These are phyloP conservation scores for Ganaspis sp. DNA, from an alignment of 1,140 invertebrate species.

Conservation along the genomic window DNA sequence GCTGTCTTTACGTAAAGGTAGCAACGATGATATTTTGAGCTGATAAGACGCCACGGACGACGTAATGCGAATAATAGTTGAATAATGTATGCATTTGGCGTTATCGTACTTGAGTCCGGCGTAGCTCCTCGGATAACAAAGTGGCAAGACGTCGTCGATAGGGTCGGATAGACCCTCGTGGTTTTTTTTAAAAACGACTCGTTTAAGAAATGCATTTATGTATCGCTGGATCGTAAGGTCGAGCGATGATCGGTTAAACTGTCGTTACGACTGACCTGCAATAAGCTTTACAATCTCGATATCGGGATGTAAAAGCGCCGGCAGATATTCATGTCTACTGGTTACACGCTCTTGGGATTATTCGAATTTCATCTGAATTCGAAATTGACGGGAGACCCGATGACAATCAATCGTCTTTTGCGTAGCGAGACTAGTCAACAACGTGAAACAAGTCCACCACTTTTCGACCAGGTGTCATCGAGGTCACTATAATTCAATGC, in stretches of 20 bases:
- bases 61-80: conserved; percentile 20
- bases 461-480: not conserved
- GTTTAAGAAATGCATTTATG: conserved; percentile 27
- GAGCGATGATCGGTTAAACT: conserved; percentile 24
- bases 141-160: not conserved
- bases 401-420: conserved; percentile 8
- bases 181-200: not conserved
- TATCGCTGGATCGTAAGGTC: conserved; percentile 4
- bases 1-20: conserved; percentile 25
- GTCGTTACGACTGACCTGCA: conserved; percentile 24
- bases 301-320: conserved; percentile 24
- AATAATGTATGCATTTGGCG: conserved; percentile 27
- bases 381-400: not conserved
- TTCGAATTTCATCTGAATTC: conserved; percentile 15
- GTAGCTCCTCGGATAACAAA: conserved; percentile 13
- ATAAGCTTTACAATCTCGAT: conserved; percentile 13
- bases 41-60: conserved; percentile 14
- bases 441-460: not conserved
- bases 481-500: not conserved
- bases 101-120: not conserved
- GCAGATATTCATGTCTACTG: not conserved
- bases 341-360: not conserved
- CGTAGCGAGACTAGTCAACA: not conserved
- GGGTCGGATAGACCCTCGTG: not conserved
- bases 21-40: not conserved